These are phyloP conservation scores for Cecidostiba fungosa DNA, from an alignment of 2,888 invertebrate species.

Conservation along the genomic window DNA sequence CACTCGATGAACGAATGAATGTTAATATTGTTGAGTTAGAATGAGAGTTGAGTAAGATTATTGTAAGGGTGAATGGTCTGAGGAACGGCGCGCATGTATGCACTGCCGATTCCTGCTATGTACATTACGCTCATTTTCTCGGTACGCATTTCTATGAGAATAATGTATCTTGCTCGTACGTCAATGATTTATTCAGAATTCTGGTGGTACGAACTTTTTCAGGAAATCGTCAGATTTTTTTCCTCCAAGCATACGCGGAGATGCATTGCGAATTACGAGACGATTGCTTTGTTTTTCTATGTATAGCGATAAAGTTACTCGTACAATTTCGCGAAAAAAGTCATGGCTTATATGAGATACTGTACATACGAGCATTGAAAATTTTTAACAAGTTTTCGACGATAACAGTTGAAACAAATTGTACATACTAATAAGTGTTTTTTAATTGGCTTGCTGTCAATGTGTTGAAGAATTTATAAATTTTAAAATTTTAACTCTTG, in stretches of 20 bases:
- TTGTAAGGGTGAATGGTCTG: neutral
- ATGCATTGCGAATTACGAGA: neutral
- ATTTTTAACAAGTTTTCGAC: conserved; percentile 24
- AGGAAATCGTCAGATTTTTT: conserved; percentile 41
- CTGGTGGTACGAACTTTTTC: neutral
- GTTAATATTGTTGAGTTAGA: neutral
- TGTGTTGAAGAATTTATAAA: conserved; percentile 28
- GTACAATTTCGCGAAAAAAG: neutral
- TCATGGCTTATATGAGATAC: conserved; percentile 5
- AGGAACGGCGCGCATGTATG: neutral
- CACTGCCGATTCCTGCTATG: conserved; percentile 36
- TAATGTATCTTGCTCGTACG: conserved; percentile 14
- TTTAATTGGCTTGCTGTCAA: conserved; percentile 37
- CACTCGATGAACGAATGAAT: conserved; percentile 19
- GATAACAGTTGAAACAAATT: conserved; percentile 9
- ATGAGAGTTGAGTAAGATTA: neutral
- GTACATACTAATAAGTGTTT: conserved; percentile 34
- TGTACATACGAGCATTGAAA: conserved; percentile 39
- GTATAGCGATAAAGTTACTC: neutral
- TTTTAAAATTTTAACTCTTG: conserved; percentile 1
- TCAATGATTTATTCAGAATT: conserved; percentile 4
- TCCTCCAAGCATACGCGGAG: neutral
- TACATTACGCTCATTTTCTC: conserved; percentile 45
- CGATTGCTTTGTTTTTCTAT: conserved; percentile 18
- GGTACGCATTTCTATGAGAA: conserved; percentile 19